These are phyloP conservation scores for Catocala nupta DNA, from an alignment of 2,888 invertebrate species.

Conservation along the genomic window DNA sequence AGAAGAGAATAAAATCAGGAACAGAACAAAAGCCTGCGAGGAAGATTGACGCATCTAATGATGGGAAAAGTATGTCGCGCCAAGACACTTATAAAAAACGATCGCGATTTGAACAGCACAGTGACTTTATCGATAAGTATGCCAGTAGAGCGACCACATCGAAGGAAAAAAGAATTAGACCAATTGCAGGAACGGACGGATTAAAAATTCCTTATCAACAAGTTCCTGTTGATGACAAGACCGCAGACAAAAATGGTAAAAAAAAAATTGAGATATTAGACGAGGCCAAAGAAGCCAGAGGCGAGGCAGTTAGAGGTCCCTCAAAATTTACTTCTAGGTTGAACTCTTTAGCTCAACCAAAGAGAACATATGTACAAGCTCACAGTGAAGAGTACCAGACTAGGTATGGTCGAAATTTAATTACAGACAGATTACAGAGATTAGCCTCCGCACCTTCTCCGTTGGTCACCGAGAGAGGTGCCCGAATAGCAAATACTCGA, in stretches of 20 bases:
- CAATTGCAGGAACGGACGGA: slow-evolving; percentile 36
- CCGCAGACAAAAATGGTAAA: slow-evolving; percentile 50
- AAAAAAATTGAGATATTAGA: slow-evolving; percentile 75
- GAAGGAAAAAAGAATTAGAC: slow-evolving; percentile 47
- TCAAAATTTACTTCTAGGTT: slow-evolving; percentile 68
- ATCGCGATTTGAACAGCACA: slow-evolving; percentile 59
- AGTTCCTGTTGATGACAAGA: slow-evolving; percentile 52
- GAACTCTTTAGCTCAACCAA: slow-evolving; percentile 77
- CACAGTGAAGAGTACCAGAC: slow-evolving; percentile 69
- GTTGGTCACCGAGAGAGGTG: slow-evolving; percentile 42
- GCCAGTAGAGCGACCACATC: slow-evolving; percentile 22
- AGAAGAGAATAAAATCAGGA: slow-evolving; percentile 60
- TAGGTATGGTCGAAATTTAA: slow-evolving; percentile 63
- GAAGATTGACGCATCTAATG: slow-evolving; percentile 56
- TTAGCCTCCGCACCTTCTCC: slow-evolving; percentile 47
- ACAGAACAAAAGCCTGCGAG: slow-evolving; percentile 56
- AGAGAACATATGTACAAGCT: slow-evolving; percentile 71
- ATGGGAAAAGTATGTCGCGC: slow-evolving; percentile 51
- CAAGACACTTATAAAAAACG: slow-evolving; percentile 55
- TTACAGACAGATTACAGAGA: slow-evolving; percentile 64
- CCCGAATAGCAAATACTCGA: slow-evolving; percentile 31
- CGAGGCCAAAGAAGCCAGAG: slow-evolving; percentile 78
- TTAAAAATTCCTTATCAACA: slow-evolving; percentile 47
- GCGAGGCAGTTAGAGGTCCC: slow-evolving; percentile 81
- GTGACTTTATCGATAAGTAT: slow-evolving; percentile 50